Base-by-base conservation (phyloP, 2,888 invertebrate species). In the Drosophila testacea region DNA sequence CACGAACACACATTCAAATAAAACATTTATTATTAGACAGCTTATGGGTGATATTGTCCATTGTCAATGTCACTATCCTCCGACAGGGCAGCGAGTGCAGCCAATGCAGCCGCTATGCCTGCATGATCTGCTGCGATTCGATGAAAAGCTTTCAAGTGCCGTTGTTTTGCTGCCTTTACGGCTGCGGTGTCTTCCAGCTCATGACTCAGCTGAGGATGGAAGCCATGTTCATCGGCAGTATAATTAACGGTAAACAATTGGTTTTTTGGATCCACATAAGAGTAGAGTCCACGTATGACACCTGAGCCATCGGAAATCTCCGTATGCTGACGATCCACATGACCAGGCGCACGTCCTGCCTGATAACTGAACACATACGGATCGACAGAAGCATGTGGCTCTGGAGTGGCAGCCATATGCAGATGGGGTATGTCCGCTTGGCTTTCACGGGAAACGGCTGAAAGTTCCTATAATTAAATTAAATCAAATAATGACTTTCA, bases 51-150 rank as follows among this genome's bases (percentile, higher is more conserved):
- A 54, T 88, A 89, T 55, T 87, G 86, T 39, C 88, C 86, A 71
- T 89, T 56, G n/a, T 81, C 86, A 28, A 64, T 52, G 0, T 73
- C 86, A 10, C 70, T 61, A 48, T 88, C 77, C 90, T 94, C 90
- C 89, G 94, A 88, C 88, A 93, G 91, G 74, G 94, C 93, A 46
- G 93, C 93, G 73, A 92, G 92, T 1, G 94, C 91, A 22, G 22
- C 22, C 22, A 22, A 22, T 22, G 22, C 88, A 93, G 95, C 95
- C 0, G 95, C 96, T 81, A 96, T 95, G 55, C 94, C 92, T 1
- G 96, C 96, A 90, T 96, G 96, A 88, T 96, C 95, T 38, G 95
- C 95, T 0, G 96, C 96, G 56, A 96, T 96, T 81, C 95, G 94
- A 68, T 95, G 93, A 90, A 94, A 96, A 1, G 96, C 93, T 50